Evolutionary conservation across 2,113 vertebrate species (phyloP), one percentile per base, ranked within the genome.

Genomic region (Chlorodrepanis virens): DNA sequence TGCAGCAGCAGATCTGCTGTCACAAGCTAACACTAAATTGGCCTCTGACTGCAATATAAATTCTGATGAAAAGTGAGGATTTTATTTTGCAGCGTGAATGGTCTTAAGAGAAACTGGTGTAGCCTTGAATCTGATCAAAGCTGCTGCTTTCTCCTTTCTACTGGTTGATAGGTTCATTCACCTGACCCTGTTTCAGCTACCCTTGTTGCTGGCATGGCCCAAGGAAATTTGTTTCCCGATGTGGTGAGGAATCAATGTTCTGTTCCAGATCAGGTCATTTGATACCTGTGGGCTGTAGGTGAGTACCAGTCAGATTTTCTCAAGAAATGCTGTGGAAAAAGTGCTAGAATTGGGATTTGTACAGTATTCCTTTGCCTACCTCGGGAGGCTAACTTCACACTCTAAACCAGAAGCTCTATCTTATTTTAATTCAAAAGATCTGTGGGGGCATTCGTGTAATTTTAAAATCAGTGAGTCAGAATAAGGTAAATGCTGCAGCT

Each of bases 401-500:
- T 64, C 76, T 25, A 90, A 82, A 89, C 49, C 60, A 83, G 47
- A 87, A 89, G 44, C 86, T 72, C 31, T 37, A 90, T 84, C 83
- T 90, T 86, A 64, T 64, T 87, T 94, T 89, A 92, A 92, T 93
- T 96, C 83, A 68, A 89, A 90, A 82, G 54, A 96, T 94, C 42
- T 74, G 82, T 77, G 87, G 72, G 72, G 57, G 76, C 72, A 95
- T 96, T 94, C 0, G 0, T 94, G 44, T 87, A 90, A 92, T 95
- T 95, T 97, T 90, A 90, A 95, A 94, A 92, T 79, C 87, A 88
- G 90, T 52, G 85, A 96, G 68, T 91, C 82, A 67, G 93, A 96
- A 80, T 91, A 93, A 90, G 59, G 87, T 94, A 96, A 93, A 96
- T 75, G 76, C 69, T 2, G 21, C 60, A 79, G 65, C 69, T 87